Evolutionary conservation across 64 coral and sea anemone genomes (phyloP), one percentile per base, ranked within the genome.

Genomic region (Orbicella faveolata): DNA sequence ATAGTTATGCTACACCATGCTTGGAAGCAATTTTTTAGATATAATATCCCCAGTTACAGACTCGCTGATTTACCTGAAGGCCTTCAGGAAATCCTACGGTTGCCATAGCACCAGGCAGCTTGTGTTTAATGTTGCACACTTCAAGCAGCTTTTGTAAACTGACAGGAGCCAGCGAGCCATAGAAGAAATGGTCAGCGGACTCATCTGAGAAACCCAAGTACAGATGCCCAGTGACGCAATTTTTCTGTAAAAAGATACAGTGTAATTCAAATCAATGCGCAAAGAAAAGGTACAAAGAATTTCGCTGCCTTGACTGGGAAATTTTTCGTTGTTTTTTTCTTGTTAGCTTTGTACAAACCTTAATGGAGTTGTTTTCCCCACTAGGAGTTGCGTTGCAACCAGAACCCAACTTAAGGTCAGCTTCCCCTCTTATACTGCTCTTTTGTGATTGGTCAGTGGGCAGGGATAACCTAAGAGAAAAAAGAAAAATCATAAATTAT

Each of bases 31-130:
- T 30, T 30, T 30, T 30, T 5, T 48, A 48, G 44, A 6, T 48
- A 48, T 6, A 48, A 48, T 48, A 48, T 48, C 7, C 44, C 44
- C 44, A 48, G 4, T 48, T 48, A 48, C 44, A 6, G 44, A 48
- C 44, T 30, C 30, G 30, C 30, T 48, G 5, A 48, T 48, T 81
- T 90, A 96, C 95, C 88, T 84, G 82, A 2, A 96, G 82, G 63
- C 95, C 95, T 17, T 90, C 89, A 15, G 96, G 96, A 79, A 98
- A 98, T 52, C 94, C 96, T 18, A 95, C 95, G 1, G 75, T 90
- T 62, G 77, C 93, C 36, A 98, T 69, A 26, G 84, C 90, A 23
- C 34, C 79, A 6, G 96, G 96, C 5, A 98, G 88, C 35, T 88
- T 87, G 20, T 84, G 74, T 0, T 74, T 34, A 37, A 93, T 39